Percentiles rank a stretch among this genome's conserved stretches.
Conservation (phyloP, 2,113 vertebrate genomes). For the Ceyx margarethae region DNA sequence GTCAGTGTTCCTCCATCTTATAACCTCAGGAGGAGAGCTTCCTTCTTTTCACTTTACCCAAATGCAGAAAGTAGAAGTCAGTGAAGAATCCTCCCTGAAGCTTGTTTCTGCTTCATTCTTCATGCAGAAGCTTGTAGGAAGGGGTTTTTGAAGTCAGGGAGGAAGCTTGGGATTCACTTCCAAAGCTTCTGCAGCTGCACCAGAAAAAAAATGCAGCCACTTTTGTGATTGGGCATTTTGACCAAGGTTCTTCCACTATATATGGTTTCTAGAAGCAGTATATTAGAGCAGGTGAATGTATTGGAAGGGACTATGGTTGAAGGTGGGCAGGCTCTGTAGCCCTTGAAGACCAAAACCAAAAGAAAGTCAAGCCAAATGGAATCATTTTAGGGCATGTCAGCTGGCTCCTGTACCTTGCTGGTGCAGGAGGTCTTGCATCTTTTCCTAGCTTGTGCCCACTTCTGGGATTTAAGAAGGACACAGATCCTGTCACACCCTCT, state of each 20-base stretch:
- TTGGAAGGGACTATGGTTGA: background rate
- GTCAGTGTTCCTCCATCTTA: constrained; percentile 44
- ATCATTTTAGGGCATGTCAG: background rate
- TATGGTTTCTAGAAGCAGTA: background rate
- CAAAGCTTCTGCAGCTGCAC: background rate
- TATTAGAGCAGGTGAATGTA: background rate
- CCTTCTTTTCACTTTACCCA: constrained; percentile 8
- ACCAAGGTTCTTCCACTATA: background rate
- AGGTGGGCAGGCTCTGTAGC: background rate
- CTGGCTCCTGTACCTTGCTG: background rate
- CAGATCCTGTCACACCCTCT: background rate
- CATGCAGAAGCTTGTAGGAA: background rate
- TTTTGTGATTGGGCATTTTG: background rate
- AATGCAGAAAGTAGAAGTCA: background rate
- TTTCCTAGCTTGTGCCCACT: background rate
- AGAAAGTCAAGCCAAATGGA: background rate
- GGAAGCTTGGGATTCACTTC: background rate
- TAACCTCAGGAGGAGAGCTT: background rate
- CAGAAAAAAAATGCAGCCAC: background rate
- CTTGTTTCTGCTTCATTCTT: background rate
- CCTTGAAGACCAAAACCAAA: background rate
- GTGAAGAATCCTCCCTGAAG: background rate
- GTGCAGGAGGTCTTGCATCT: rapidly evolving
- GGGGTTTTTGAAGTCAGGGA: background rate
- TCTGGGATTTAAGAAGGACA: background rate